Percentiles rank a stretch among this genome's conserved stretches.
Evolutionary conservation across 2,888 invertebrate species (phyloP).

Genomic region (Mythimna ferrago): DNA sequence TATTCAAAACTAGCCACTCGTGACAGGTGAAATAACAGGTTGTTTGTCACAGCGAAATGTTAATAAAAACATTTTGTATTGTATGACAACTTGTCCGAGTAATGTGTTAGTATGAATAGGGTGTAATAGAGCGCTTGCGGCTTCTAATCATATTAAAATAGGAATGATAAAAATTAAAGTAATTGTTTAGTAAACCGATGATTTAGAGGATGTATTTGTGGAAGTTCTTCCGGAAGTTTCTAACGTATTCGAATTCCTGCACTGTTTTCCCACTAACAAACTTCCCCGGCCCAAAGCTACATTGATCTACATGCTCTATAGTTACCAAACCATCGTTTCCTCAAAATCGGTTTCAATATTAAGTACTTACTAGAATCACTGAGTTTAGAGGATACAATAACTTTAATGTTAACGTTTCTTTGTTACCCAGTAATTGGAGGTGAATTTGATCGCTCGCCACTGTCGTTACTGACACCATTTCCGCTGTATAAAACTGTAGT

Average conservation of each 20-base stretch:
- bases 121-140: conserved; percentile 4
- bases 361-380: conserved; percentile 2
- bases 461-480: conserved; percentile 48
- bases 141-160: conserved; percentile 19
- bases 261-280: not conserved
- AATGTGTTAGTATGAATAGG: not conserved
- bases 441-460: conserved; percentile 41
- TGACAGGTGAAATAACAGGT: conserved; percentile 44
- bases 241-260: not conserved
- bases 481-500: conserved; percentile 41
- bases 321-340: not conserved
- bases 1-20: conserved; percentile 45
- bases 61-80: conserved; percentile 24
- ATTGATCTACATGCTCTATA: no score
- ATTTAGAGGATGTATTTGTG: no score
- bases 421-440: conserved; percentile 47
- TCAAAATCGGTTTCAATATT: conserved; percentile 12
- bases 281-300: not conserved
- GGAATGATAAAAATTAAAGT: conserved; percentile 17
- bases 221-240: not conserved
- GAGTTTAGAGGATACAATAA: conserved; percentile 41
- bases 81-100: conserved; percentile 8
- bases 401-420: conserved; percentile 50
- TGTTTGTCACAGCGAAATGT: conserved; percentile 11
- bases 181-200: not conserved